Conservation (phyloP, 92 coral and sea anemone genomes). For the Zoanthus gigantus region DNA sequence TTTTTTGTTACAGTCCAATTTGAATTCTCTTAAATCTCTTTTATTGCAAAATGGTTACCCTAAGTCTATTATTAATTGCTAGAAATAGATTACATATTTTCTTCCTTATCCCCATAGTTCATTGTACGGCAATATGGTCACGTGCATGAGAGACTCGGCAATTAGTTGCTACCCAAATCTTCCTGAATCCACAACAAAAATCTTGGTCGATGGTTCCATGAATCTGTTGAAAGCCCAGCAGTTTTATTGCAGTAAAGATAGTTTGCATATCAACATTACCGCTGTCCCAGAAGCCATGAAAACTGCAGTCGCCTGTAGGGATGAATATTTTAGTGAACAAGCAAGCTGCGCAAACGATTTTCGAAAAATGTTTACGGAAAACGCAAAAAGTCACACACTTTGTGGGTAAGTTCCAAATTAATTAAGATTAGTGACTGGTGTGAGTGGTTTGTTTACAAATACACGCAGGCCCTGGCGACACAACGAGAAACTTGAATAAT, state of each 20-base stretch:
- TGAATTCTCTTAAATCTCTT: too few relatives aligned
- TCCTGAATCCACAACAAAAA: conserved; percentile 1
- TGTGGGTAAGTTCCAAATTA: conserved; percentile 3
- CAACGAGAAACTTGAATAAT: too few relatives aligned
- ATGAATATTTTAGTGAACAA: conserved; percentile 30
- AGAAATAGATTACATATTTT: background rate
- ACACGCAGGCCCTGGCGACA: too few relatives aligned
- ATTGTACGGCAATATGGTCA: background rate
- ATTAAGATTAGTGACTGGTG: too few relatives aligned
- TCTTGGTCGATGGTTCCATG: conserved; percentile 35
- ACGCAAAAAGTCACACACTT: background rate
- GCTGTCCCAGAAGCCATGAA: conserved; percentile 53
- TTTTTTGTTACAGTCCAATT: too few relatives aligned
- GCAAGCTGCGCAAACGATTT: conserved; percentile 57
- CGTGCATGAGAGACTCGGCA: background rate
- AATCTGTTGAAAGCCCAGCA: conserved; percentile 19
- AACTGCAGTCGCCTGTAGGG: conserved; percentile 43
- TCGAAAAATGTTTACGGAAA: conserved; percentile 19
- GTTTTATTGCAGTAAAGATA: conserved; percentile 24
- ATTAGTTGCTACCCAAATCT: conserved; percentile 9
- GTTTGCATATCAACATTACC: conserved; percentile 34
- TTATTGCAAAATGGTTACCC: too few relatives aligned
- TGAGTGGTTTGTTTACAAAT: too few relatives aligned
- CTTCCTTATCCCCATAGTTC: background rate
- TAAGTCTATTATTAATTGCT: background rate